A percentile compares a stretch with the other conserved stretches of the same genome.
These are phyloP conservation scores for Myiotriccus ornatus DNA, from an alignment of 2,797 vertebrate species.

Conservation along the genomic window DNA sequence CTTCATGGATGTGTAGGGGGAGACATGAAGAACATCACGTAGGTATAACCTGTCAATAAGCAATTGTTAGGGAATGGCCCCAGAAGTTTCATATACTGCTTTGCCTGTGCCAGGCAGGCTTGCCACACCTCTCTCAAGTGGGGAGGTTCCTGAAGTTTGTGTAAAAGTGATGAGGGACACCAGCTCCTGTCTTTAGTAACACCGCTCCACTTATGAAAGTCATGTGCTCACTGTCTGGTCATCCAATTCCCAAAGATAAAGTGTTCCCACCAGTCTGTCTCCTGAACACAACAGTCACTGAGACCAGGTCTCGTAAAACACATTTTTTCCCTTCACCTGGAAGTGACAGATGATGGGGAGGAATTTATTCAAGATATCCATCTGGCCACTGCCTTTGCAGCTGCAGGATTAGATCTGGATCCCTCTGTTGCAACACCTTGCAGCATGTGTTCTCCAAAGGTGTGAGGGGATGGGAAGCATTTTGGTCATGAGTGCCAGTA, in stretches of 20 bases:
- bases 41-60: background rate
- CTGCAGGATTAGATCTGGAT: background rate
- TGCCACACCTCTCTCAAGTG: background rate
- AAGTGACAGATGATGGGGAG: background rate
- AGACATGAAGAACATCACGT: background rate
- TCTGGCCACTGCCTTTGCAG: background rate
- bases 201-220: background rate
- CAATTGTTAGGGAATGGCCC: background rate
- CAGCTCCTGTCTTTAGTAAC: background rate
- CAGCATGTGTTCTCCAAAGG: background rate
- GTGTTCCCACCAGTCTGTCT: background rate
- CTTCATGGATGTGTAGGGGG: background rate
- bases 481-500: background rate
- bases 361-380: background rate
- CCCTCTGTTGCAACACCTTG: background rate
- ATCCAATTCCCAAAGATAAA: background rate
- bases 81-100: background rate
- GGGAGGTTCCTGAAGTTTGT: background rate
- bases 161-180: background rate
- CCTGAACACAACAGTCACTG: background rate
- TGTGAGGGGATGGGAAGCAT: rapidly evolving
- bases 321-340: background rate
- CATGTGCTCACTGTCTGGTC: background rate
- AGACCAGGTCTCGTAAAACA: background rate
- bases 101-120: background rate